Percentiles rank a stretch among this genome's conserved stretches.
Conservation (phyloP, 2,888 invertebrate species). For the Agrochola lota region DNA sequence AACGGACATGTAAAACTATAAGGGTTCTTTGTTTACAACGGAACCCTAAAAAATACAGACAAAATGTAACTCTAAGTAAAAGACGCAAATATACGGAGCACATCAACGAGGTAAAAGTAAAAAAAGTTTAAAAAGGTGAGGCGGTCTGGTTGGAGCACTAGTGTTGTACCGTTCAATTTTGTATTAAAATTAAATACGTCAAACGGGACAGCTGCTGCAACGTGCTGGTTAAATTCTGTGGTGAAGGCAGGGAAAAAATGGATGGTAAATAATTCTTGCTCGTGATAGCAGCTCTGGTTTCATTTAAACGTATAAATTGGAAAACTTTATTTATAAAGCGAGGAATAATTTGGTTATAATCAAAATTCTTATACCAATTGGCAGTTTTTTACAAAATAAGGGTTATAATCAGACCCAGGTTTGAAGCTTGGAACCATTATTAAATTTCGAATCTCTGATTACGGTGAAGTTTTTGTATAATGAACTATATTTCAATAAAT, state of each 20-base stretch:
- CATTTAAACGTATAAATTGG: conserved; percentile 4
- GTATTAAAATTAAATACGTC: conserved; percentile 44
- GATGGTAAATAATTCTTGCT: conserved; percentile 16
- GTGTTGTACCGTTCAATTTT: conserved; percentile 33
- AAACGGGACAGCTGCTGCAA: conserved; percentile 19
- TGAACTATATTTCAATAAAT: neutral
- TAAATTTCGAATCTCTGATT: too few relatives aligned
- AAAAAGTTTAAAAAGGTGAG: neutral
- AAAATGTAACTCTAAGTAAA: too few relatives aligned
- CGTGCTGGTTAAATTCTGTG: conserved; percentile 29
- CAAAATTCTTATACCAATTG: neutral
- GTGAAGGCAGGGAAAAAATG: conserved; percentile 9
- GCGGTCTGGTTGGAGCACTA: conserved; percentile 10
- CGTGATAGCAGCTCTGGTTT: neutral
- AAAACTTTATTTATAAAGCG: neutral
- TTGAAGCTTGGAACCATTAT: too few relatives aligned
- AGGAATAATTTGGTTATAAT: neutral
- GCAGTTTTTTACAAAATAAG: neutral
- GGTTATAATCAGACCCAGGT: neutral
- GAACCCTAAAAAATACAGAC: too few relatives aligned
- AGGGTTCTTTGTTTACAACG: too few relatives aligned
- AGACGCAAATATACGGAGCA: neutral
- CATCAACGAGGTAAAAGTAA: conserved; percentile 1
- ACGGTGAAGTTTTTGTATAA: neutral
- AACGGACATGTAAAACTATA: too few relatives aligned